Base-by-base conservation (phyloP, 1,140 invertebrate genomes). In the Brachionus manjavacas region DNA sequence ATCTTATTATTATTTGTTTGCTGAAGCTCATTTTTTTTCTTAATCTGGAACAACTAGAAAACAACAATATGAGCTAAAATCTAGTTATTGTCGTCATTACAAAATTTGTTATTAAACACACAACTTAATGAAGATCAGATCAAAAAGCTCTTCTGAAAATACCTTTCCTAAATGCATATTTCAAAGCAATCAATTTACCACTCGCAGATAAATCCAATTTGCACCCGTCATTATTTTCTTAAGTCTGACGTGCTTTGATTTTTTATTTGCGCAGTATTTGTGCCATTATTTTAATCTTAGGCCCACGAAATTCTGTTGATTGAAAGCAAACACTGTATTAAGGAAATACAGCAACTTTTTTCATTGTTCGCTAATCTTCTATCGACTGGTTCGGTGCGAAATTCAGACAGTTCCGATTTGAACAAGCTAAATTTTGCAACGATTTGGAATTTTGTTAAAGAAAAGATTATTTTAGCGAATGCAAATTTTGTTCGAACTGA, bases 21-120 rank as follows among this genome's bases (percentile, higher is more conserved):
- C 20, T 41, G 20, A 76, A 76, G 43, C 46, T 76, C 72, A n/a
- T 70, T 31, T 70, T 31, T 35, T 35, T 76, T 49, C 41, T 76
- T 76, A 76, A 76, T 76, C 72, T 76, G 72, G 72, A 76, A 76
- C 46, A 76, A 49, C 20, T 76, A 25, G 23, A 76, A 76, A 49
- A 49, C 20, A 76, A 76, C 16, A 46, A 76, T 35, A 35, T 25
- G 46, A 49, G 46, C 41, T 49, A 31, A 76, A 25, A 76, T 49
- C 39, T 76, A 76, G 43, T 76, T 76, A 46, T 76, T 76, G 72
- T 76, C 72, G 72, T 76, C 72, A 76, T 52, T 76, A 49, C 9
- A 76, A 76, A 49, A 76, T 76, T 76, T 76, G 41, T 76, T 76
- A 76, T 35, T 72, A 72, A 72, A 72, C 68, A 72, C 35, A 31